Conservation (phyloP, 1,140 invertebrate species). For the Orchesella cincta region DNA sequence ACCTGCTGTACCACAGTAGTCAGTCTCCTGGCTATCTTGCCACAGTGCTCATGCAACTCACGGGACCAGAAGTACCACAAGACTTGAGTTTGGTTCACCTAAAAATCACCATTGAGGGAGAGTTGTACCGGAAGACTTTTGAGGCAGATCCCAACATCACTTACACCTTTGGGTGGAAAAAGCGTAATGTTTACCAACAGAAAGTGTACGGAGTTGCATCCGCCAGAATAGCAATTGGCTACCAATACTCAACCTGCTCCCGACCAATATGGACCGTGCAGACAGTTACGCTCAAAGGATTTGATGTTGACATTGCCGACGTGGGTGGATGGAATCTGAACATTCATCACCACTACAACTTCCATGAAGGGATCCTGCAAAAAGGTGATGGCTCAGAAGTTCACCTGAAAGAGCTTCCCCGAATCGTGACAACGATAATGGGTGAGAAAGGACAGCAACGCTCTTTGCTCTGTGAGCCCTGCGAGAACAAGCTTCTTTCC, state of each 20-base stretch:
- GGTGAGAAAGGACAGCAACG: constrained; percentile 83
- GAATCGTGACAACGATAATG: constrained; percentile 85
- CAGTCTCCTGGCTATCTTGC: constrained; percentile 89
- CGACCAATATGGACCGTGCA: constrained; percentile 90
- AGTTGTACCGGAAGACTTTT: constrained; percentile 84
- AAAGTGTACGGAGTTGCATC: constrained; percentile 64
- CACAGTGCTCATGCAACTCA: constrained; percentile 86
- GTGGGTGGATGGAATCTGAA: constrained; percentile 96
- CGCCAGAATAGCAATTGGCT: constrained; percentile 71
- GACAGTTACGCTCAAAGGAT: constrained; percentile 90
- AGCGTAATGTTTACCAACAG: constrained; percentile 94
- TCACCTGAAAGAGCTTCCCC: constrained; percentile 87
- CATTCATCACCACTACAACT: constrained; percentile 98
- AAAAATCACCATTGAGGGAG: constrained; percentile 88
- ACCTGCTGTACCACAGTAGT: constrained; percentile 89
- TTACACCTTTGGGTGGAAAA: constrained; percentile 96
- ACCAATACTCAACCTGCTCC: constrained; percentile 85
- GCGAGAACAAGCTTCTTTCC: constrained; percentile 82
- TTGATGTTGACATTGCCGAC: constrained; percentile 94
- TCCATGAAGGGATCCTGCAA: constrained; percentile 93
- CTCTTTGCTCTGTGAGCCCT: constrained; percentile 73
- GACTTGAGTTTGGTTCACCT: constrained; percentile 83
- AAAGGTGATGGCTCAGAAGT: constrained; percentile 93
- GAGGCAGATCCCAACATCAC: constrained; percentile 93
- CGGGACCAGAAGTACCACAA: constrained; percentile 74